Evolutionary conservation across 2,113 vertebrate genomes (phyloP).

Genomic region (Bungarus multicinctus): DNA sequence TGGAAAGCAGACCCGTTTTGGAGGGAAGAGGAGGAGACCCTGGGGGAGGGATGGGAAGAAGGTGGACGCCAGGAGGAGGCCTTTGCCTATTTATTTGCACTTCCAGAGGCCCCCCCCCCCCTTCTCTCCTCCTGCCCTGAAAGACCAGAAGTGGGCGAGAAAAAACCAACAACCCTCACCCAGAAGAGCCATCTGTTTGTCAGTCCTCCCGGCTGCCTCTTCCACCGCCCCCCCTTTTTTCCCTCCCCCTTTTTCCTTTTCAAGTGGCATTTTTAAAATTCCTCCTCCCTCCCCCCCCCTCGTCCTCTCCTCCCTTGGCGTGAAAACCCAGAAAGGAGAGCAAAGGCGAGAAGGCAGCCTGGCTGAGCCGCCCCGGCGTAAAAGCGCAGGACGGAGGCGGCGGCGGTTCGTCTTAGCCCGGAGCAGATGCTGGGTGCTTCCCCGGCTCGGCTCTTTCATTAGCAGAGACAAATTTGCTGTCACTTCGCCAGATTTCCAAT

Average conservation of each 20-base stretch:
- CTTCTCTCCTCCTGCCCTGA: neutral
- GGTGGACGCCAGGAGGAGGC: neutral
- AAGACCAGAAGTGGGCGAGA: slow-evolving; percentile 39
- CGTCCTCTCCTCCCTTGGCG: slow-evolving; percentile 7
- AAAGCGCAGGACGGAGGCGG: slow-evolving; percentile 35
- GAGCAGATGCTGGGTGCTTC: slow-evolving; percentile 76
- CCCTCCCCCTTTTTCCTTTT: neutral
- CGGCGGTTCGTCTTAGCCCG: slow-evolving; percentile 45
- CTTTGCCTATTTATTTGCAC: neutral
- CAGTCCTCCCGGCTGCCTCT: neutral
- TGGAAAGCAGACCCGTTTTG: neutral
- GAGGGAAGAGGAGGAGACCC: neutral
- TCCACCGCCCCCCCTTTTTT: neutral
- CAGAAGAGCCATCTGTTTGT: slow-evolving; percentile 5
- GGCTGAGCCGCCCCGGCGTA: slow-evolving; percentile 26
- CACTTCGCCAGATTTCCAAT: slow-evolving; percentile 84
- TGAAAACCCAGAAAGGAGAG: slow-evolving; percentile 35
- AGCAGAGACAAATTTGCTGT: slow-evolving; percentile 90
- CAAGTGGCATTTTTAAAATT: neutral
- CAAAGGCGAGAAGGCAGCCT: slow-evolving; percentile 30
- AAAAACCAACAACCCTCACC: slow-evolving; percentile 20
- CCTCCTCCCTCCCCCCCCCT: neutral
- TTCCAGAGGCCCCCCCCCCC: neutral
- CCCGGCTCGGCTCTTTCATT: slow-evolving; percentile 82
- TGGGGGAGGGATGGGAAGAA: neutral